phyloP scores from a whole-genome alignment of 2,888 invertebrate genomes.

The Ectemnius lituratus region DNA sequence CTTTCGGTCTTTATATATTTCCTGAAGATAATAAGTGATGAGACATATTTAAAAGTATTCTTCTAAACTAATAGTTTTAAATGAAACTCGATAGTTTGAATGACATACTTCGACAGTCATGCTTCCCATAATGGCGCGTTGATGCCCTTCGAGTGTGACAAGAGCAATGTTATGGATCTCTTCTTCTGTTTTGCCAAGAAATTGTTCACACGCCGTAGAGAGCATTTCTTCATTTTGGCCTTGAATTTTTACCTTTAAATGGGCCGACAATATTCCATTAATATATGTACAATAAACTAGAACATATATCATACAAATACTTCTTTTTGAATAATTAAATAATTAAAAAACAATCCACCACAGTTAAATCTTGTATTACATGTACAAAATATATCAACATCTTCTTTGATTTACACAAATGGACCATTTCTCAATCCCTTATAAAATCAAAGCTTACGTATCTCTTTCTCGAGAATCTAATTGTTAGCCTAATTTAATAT shows the following conservation, averaged over 20 bases:
- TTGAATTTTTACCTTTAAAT: slow-evolving; percentile 88
- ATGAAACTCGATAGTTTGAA: background rate
- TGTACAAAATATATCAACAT: too few relatives aligned
- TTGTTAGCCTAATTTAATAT: too few relatives aligned
- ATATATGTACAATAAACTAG: too few relatives aligned
- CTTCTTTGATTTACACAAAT: too few relatives aligned
- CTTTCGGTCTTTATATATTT: slow-evolving; percentile 97
- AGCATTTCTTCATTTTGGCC: slow-evolving; percentile 94
- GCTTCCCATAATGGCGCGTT: slow-evolving; percentile 96
- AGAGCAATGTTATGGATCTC: slow-evolving; percentile 95
- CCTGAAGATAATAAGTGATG: slow-evolving; percentile 76
- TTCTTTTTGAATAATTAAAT: too few relatives aligned
- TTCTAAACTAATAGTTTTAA: background rate
- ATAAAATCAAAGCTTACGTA: too few relatives aligned
- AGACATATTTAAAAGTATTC: background rate
- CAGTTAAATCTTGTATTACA: too few relatives aligned
- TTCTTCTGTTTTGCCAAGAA: slow-evolving; percentile 91
- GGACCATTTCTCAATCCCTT: too few relatives aligned
- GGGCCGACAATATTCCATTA: too few relatives aligned
- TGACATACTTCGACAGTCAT: slow-evolving; percentile 91
- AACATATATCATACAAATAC: too few relatives aligned
- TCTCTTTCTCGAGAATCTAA: too few relatives aligned
- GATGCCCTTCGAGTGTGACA: slow-evolving; percentile 95
- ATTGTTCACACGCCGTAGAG: slow-evolving; percentile 95
- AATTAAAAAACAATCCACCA: too few relatives aligned